Conservation (phyloP, 2,888 invertebrate species). For the Aphidius colemani region DNA sequence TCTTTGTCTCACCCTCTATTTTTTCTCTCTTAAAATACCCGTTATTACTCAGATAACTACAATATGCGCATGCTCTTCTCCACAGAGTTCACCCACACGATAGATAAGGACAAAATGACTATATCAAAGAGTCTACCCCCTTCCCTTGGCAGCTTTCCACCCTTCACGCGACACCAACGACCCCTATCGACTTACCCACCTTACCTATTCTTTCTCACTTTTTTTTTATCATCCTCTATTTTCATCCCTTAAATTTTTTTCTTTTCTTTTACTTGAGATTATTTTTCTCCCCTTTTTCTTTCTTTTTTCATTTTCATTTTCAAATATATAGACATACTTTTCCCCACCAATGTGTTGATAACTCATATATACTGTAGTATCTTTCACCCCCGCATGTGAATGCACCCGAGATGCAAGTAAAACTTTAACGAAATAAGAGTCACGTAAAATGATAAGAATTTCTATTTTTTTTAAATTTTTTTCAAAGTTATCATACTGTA, state of each 20-base stretch:
- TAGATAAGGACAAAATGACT: too few relatives aligned
- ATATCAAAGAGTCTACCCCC: too few relatives aligned
- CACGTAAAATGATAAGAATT: too few relatives aligned
- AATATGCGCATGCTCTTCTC: constrained; percentile 6
- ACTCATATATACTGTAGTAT: too few relatives aligned
- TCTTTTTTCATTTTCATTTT: constrained; percentile 2
- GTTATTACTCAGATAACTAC: too few relatives aligned
- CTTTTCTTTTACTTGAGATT: not conserved
- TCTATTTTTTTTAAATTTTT: too few relatives aligned
- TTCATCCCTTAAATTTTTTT: not conserved
- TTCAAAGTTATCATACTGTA: too few relatives aligned
- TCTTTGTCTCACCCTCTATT: too few relatives aligned
- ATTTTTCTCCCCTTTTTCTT: not conserved
- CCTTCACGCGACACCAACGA: constrained; percentile 27
- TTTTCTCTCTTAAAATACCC: not conserved
- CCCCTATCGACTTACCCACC: constrained; percentile 31
- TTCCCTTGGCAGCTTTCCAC: constrained; percentile 2
- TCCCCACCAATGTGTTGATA: constrained; percentile 1
- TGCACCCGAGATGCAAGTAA: too few relatives aligned
- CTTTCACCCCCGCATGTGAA: too few relatives aligned
- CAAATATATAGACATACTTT: not conserved
- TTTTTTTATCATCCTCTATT: not conserved
- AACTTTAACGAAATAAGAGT: too few relatives aligned
- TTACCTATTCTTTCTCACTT: not conserved
- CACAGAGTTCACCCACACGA: constrained; percentile 14